Evolutionary conservation across 1,140 invertebrate genomes (phyloP).

Genomic region (Philopotamus ludificatus): DNA sequence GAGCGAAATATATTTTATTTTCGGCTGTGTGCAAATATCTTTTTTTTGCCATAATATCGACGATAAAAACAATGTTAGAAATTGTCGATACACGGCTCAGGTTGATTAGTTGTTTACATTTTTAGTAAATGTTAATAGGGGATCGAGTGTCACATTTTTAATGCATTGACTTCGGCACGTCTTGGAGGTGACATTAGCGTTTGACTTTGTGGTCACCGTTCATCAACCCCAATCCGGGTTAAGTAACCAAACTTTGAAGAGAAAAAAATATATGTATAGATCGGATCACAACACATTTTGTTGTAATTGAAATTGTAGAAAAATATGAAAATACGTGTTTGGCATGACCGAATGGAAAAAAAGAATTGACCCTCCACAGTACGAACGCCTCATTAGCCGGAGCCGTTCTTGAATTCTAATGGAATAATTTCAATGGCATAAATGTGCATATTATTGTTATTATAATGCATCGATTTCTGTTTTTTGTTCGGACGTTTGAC

Average conservation of each 20-base stretch:
- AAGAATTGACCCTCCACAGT: not conserved
- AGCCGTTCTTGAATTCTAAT: too few species aligned
- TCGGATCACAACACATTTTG: not conserved
- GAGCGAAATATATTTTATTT: too few species aligned
- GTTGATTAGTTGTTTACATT: conserved; percentile 11
- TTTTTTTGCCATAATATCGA: too few species aligned
- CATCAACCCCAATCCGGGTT: conserved; percentile 23
- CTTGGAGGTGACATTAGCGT: conserved; percentile 26
- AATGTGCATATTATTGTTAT: too few species aligned
- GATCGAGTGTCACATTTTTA: conserved; percentile 28
- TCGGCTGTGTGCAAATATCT: too few species aligned
- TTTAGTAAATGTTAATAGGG: conserved; percentile 17
- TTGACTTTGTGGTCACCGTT: conserved; percentile 29
- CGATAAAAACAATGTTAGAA: too few species aligned
- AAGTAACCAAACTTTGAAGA: conserved; percentile 15
- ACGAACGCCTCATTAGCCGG: too few species aligned
- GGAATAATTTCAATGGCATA: too few species aligned
- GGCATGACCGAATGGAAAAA: not conserved
- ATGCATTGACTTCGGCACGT: conserved; percentile 22
- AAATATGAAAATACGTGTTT: not conserved
- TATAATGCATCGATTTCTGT: too few species aligned
- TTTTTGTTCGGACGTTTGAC: conserved; percentile 6
- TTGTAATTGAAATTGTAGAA: not conserved
- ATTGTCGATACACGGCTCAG: too few species aligned
- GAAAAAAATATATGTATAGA: too few species aligned